Percentiles rank a stretch among this genome's conserved stretches.
Evolutionary conservation across 2,888 invertebrate genomes (phyloP).

Genomic region (Blera fallax): DNA sequence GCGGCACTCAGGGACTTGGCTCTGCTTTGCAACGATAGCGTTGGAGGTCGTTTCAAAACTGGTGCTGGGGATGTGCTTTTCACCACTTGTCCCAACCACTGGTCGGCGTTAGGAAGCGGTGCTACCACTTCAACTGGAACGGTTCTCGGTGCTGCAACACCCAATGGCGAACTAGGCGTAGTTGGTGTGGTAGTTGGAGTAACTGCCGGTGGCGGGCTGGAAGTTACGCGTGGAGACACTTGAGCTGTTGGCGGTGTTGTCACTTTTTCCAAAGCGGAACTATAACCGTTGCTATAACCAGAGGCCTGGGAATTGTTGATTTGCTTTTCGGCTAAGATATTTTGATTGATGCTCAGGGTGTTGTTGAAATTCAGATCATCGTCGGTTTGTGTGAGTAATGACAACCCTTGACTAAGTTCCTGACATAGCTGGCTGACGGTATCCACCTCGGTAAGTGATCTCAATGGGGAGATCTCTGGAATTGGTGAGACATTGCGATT

Average conservation of each 20-base stretch:
- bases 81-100: constrained; percentile 90
- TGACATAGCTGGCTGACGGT: constrained; percentile 89
- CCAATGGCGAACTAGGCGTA: constrained; percentile 85
- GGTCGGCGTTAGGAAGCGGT: constrained; percentile 89
- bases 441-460: constrained; percentile 79
- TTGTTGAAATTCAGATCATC: constrained; percentile 84
- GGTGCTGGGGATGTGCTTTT: constrained; percentile 84
- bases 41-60: constrained; percentile 83
- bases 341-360: constrained; percentile 83
- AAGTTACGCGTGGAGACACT: constrained; percentile 85
- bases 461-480: constrained; percentile 87
- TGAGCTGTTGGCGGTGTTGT: constrained; percentile 79
- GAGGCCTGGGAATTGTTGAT: constrained; percentile 23
- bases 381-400: constrained; percentile 84
- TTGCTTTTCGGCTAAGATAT: constrained; percentile 81
- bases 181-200: constrained; percentile 80
- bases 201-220: constrained; percentile 86
- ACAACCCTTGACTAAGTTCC: constrained; percentile 88
- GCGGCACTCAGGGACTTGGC: constrained; percentile 84
- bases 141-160: constrained; percentile 75
- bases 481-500: constrained; percentile 87
- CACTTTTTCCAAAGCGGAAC: constrained; percentile 57
- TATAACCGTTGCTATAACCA: constrained; percentile 67
- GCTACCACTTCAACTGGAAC: constrained; percentile 80
- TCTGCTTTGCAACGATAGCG: constrained; percentile 83